These are phyloP conservation scores for Brachionus rotundiformis DNA, from an alignment of 1,140 invertebrate species.

Conservation along the genomic window DNA sequence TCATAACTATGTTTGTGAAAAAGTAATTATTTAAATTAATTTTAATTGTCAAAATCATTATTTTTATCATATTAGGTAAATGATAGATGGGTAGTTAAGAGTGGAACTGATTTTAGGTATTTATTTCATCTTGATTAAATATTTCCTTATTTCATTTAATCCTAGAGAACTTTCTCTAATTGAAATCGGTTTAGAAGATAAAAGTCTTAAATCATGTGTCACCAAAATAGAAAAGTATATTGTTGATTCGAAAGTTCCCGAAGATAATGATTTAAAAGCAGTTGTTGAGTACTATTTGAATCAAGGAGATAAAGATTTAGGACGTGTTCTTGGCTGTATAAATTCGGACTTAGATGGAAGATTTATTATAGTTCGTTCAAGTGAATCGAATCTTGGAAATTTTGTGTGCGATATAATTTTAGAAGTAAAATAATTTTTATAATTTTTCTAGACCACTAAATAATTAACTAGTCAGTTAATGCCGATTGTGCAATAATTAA, in stretches of 20 bases:
- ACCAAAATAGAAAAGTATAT: slow-evolving; percentile 46
- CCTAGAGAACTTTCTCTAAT: slow-evolving; percentile 1
- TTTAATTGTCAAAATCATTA: background rate
- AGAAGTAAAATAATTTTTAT: too few relatives aligned
- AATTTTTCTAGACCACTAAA: slow-evolving; percentile 71
- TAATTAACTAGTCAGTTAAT: slow-evolving; percentile 80
- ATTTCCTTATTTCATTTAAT: background rate
- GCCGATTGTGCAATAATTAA: slow-evolving; percentile 82
- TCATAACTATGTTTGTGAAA: slow-evolving; percentile 59
- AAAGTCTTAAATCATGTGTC: background rate
- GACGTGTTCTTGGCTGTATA: slow-evolving; percentile 77
- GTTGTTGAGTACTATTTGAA: slow-evolving; percentile 20
- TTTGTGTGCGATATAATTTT: slow-evolving; percentile 31
- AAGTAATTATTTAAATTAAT: background rate
- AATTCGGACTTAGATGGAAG: slow-evolving; percentile 79
- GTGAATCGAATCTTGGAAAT: slow-evolving; percentile 77
- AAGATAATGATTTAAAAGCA: slow-evolving; percentile 37
- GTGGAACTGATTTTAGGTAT: slow-evolving; percentile 46
- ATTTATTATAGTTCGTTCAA: slow-evolving; percentile 75
- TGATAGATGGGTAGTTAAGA: slow-evolving; percentile 35
- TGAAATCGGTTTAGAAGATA: background rate
- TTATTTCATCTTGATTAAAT: background rate
- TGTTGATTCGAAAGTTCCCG: slow-evolving; percentile 19
- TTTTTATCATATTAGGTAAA: background rate
- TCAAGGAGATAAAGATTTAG: slow-evolving; percentile 76